A percentile compares a stretch with the other conserved stretches of the same genome.
These are phyloP conservation scores for Scaptomyza reducta DNA, from an alignment of 2,888 invertebrate genomes.

Conservation along the genomic window DNA sequence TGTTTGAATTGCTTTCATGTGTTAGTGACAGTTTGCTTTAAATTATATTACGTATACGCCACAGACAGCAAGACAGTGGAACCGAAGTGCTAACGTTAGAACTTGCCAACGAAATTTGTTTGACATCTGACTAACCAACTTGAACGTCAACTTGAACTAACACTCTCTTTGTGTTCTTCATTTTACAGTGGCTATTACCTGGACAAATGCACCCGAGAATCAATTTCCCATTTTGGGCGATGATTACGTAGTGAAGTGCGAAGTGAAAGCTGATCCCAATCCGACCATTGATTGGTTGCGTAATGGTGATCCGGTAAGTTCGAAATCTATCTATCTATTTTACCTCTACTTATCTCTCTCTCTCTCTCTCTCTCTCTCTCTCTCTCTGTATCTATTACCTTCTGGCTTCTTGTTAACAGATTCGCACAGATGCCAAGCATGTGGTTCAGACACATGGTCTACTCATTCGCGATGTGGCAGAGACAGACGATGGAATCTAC, in stretches of 20 bases:
- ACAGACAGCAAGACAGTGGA: conserved; percentile 2
- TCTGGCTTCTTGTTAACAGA: conserved; percentile 82
- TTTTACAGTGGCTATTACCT: conserved; percentile 91
- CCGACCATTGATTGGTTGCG: conserved; percentile 94
- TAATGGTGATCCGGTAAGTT: conserved; percentile 88
- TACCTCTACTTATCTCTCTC: background rate
- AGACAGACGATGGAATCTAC: conserved; percentile 93
- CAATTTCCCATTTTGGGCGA: conserved; percentile 92
- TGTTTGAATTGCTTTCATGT: conserved; percentile 54
- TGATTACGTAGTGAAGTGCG: conserved; percentile 91
- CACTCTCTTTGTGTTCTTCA: conserved; percentile 5
- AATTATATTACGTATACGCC: conserved; percentile 62
- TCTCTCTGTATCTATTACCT: too few species aligned
- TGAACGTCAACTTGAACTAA: conserved; percentile 4
- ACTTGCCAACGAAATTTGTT: conserved; percentile 23
- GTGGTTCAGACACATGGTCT: conserved; percentile 91
- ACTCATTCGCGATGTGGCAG: conserved; percentile 90
- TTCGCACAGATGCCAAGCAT: conserved; percentile 89
- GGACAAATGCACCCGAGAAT: conserved; percentile 92
- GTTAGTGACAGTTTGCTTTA: conserved; percentile 56
- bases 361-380: background rate
- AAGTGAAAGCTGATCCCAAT: conserved; percentile 92
- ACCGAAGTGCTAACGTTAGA: conserved; percentile 4
- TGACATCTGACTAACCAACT: conserved; percentile 14
- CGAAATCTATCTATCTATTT: background rate